phyloP scores from a whole-genome alignment of 2,797 vertebrate genomes.

The Crocodylus rhombifer region DNA sequence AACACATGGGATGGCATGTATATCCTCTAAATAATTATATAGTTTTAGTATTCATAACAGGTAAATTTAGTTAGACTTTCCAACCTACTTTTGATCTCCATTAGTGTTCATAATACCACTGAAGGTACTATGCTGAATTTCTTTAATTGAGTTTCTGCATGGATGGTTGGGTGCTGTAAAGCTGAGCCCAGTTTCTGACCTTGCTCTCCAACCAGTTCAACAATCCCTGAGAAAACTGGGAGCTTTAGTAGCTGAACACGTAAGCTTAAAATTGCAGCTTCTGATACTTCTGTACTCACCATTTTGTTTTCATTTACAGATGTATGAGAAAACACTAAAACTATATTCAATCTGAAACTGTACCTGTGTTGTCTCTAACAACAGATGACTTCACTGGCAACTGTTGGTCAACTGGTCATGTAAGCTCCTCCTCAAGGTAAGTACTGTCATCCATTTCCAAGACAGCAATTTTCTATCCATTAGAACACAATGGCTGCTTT shows the following conservation, averaged over 20 bases:
- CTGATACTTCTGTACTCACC: not conserved
- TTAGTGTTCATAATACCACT: not conserved
- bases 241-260: not conserved
- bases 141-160: too few species aligned
- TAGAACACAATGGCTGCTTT: not conserved
- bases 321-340: slow-evolving; percentile 10
- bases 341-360: not conserved
- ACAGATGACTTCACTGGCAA: not conserved
- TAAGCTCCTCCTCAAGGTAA: not conserved
- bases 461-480: not conserved
- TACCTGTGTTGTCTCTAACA: not conserved
- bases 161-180: not conserved
- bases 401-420: not conserved
- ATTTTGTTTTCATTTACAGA: not conserved
- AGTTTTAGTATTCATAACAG: not conserved
- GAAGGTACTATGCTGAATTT: not conserved
- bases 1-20: not conserved
- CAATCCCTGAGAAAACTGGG: not conserved
- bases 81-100: not conserved
- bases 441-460: not conserved
- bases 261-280: not conserved
- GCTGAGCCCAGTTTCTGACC: not conserved
- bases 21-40: not conserved
- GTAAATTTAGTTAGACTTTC: not conserved
- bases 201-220: not conserved